Base-by-base conservation (phyloP, 1,140 invertebrate species). In the Drosophila mauritiana region DNA sequence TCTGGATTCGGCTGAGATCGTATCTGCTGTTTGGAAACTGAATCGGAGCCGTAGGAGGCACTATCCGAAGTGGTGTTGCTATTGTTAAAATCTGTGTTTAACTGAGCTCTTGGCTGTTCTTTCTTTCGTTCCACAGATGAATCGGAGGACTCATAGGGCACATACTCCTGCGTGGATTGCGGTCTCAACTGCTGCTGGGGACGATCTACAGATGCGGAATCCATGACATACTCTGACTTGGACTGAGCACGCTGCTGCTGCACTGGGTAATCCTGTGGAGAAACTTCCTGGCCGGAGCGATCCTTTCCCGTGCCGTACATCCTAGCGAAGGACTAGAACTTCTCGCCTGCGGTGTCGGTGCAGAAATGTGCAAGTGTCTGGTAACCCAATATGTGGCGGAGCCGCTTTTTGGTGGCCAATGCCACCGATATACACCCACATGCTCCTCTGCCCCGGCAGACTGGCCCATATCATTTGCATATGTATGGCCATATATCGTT, bases 331-430 rank as follows among this genome's bases (percentile, higher is more conserved):
- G 13, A 45, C 40, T 37, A 54, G 84, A 73, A 88, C 84, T 83
- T 89, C 54, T 80, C 84, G 77, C 80, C 76, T 89, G 77, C 65
- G 80, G 84, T 89, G 84, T 89, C 80, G 51, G 77, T 89, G 85
- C 85, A 89, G 84, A 80, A 89, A 89, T 89, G 84, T 89, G 85
- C 84, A 89, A 89, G 84, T 89, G 84, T 84, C 84, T 65, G 80
- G 84, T 85, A 90, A 89, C 72, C 85, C 77, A 80, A 89, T 85
- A 89, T 55, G 43, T 68, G 65, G 59, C 76, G 76, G 62, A 57
- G 53, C 79, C 25, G 36, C 36, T 20, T 58, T 58, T 62, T 54
- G 48, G 54, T 45, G 42, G 73, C 78, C 78, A 80, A 49, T 59
- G 52, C 64, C 80, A 73, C 34, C 7, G 31, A 53, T 17, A 51